A percentile compares a stretch with the other conserved stretches of the same genome.
These are phyloP conservation scores for Dinothrombium tinctorium DNA, from an alignment of 1,140 invertebrate genomes.

Conservation along the genomic window DNA sequence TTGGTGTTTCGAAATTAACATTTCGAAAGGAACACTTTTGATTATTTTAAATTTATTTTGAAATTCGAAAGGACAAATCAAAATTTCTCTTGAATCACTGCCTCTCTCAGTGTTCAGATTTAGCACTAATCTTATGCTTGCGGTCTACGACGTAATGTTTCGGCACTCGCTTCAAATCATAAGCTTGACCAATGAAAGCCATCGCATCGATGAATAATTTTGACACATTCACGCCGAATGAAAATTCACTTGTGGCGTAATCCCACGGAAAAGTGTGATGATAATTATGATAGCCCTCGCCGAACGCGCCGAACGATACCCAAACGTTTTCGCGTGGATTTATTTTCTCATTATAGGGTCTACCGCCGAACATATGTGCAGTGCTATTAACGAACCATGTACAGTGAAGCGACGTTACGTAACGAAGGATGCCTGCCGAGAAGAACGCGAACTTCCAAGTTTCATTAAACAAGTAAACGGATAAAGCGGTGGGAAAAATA, in stretches of 20 bases:
- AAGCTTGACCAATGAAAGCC: slow-evolving; percentile 35
- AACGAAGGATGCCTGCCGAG: slow-evolving; percentile 20
- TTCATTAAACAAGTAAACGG: neutral
- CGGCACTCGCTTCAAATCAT: slow-evolving; percentile 39
- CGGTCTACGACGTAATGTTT: neutral
- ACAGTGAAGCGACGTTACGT: slow-evolving; percentile 23
- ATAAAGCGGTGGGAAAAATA: too few relatives aligned
- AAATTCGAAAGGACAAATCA: too few relatives aligned
- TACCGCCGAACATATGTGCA: slow-evolving; percentile 25
- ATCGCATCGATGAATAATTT: slow-evolving; percentile 33
- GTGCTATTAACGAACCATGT: slow-evolving; percentile 26
- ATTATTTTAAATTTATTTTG: too few relatives aligned
- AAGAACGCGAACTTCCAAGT: neutral
- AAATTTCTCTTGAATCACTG: too few relatives aligned
- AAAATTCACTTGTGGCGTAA: slow-evolving; percentile 27
- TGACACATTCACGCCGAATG: slow-evolving; percentile 31
- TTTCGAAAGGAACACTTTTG: too few relatives aligned
- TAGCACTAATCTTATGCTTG: too few relatives aligned
- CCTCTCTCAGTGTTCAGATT: too few relatives aligned
- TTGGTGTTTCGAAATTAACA: too few relatives aligned
- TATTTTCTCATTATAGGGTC: slow-evolving; percentile 24
- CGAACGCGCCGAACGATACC: slow-evolving; percentile 22
- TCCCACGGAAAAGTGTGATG: slow-evolving; percentile 31
- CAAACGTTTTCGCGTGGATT: slow-evolving; percentile 23
- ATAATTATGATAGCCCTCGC: slow-evolving; percentile 30